Evolutionary conservation across 1,140 invertebrate genomes (phyloP).

Genomic region (Ganaspis sp.): DNA sequence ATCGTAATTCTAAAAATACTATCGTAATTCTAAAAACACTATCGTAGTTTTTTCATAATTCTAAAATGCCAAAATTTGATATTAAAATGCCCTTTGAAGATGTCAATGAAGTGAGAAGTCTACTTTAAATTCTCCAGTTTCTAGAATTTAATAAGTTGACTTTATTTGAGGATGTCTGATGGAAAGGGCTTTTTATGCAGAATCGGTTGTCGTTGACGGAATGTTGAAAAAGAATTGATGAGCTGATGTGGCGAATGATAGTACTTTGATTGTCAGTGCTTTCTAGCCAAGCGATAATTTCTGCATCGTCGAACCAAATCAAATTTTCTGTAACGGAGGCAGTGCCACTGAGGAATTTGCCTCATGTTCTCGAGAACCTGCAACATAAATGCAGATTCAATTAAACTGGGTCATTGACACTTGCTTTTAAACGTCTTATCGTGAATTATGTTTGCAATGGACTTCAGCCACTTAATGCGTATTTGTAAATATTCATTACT

Average conservation of each 20-base stretch:
- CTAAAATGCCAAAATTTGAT: too few species aligned
- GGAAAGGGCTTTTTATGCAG: conserved; percentile 7
- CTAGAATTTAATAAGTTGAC: not conserved
- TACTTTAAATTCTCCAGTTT: not conserved
- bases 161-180: not conserved
- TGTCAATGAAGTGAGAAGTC: too few species aligned
- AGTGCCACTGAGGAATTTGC: conserved; percentile 87
- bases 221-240: conserved; percentile 40
- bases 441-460: not conserved
- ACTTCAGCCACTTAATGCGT: conserved; percentile 23
- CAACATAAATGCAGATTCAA: conserved; percentile 48
- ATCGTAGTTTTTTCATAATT: too few species aligned
- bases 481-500: conserved; percentile 40
- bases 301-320: conserved; percentile 84
- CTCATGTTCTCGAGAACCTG: conserved; percentile 80
- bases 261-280: conserved; percentile 66
- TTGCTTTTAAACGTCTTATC: conserved; percentile 12
- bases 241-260: not conserved
- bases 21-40: too few species aligned
- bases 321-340: conserved; percentile 85
- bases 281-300: conserved; percentile 77
- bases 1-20: too few species aligned
- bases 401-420: conserved; percentile 45
- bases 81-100: too few species aligned
- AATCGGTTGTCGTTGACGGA: conserved; percentile 26